Conservation (phyloP, 2,888 invertebrate species). For the Anorthoa munda region DNA sequence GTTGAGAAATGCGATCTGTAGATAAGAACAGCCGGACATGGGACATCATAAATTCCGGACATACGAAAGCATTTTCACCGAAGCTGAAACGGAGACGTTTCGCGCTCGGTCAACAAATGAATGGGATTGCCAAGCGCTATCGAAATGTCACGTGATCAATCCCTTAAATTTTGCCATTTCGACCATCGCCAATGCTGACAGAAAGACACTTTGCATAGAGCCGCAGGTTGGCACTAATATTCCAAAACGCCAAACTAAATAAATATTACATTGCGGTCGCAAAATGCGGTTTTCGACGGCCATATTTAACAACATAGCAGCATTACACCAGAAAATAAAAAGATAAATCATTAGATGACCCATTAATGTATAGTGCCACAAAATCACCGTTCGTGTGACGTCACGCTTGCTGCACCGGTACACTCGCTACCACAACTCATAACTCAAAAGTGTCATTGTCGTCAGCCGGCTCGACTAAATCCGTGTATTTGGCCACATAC, state of each 20-base stretch:
- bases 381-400: slow-evolving; percentile 10
- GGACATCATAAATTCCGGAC: too few species aligned
- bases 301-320: slow-evolving; percentile 1
- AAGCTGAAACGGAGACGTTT: too few species aligned
- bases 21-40: too few species aligned
- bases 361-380: slow-evolving; percentile 10
- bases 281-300: neutral
- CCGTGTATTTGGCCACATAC: slow-evolving; percentile 38
- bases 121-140: too few species aligned
- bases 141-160: too few species aligned
- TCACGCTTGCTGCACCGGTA: slow-evolving; percentile 21
- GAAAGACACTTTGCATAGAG: too few species aligned
- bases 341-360: slow-evolving; percentile 45
- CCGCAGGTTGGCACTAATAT: neutral
- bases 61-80: too few species aligned
- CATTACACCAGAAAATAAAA: slow-evolving; percentile 10
- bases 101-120: too few species aligned
- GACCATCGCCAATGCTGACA: too few species aligned
- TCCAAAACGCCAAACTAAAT: neutral
- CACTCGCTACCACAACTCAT: slow-evolving; percentile 22
- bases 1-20: too few species aligned
- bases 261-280: neutral
- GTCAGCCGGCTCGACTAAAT: slow-evolving; percentile 27
- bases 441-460: slow-evolving; percentile 45
- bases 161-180: too few species aligned